Evolutionary conservation across 2,888 invertebrate species (phyloP), one percentile per base, ranked within the genome.

Genomic region (Cryptophagus acutangulus): DNA sequence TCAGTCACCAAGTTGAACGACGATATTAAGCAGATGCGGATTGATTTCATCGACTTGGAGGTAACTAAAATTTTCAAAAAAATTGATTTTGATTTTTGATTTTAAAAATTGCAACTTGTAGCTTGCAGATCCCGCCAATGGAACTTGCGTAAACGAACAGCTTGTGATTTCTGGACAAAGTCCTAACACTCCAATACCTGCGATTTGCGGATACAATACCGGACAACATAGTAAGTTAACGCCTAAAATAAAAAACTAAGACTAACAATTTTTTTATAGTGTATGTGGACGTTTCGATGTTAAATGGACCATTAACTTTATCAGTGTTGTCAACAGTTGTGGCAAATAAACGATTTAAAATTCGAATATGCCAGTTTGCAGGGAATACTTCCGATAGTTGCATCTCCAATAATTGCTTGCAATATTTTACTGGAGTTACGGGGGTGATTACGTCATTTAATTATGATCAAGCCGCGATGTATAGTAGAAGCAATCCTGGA

Each of bases 131-230:
- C 86, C 87, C 1, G 77, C 73, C 2, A 74, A 76, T 51, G 87
- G 87, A 0, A 75, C 76, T 13, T 87, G 87, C 52, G 66, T 76
- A 25, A 74, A 77, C 17, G 87, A 87, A 61, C 77, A 81, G 51
- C 78, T 87, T 49, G 72, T 83, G 6, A 73, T 87, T 2, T 76
- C 80, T 0, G 87, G 87, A 2, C 82, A 84, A 58, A 83, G 83
- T 62, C 57, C 73, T 0, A 86, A 85, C 57, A 78, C 74, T 45
- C 64, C 75, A n/a, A 70, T 86, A 42, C 87, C 87, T 0, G 73
- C 77, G 3, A 66, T 87, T 14, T 87, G 87, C 59, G 87, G 87
- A 12, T 77, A 82, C 26, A 87, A 86, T 59, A 79, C 82, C 1
- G 86, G 84, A 9, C 84, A 84, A 62, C 85, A 86, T 55, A 69